Evolutionary conservation across 2,888 invertebrate species (phyloP), one percentile per base, ranked within the genome.

Genomic region (Pyrochroa serraticornis): DNA sequence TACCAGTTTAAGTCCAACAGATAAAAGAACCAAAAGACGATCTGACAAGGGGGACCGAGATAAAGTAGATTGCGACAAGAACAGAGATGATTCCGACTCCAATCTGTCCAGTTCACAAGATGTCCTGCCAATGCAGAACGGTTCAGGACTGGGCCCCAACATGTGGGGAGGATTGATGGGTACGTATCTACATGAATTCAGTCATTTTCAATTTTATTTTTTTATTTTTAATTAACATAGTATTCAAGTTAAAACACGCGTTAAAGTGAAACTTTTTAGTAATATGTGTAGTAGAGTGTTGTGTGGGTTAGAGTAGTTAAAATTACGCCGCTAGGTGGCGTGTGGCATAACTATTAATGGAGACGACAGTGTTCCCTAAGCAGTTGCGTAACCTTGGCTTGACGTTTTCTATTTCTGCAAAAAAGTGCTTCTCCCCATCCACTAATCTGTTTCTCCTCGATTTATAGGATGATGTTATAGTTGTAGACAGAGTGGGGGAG

Each of bases 91-190:
- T 71, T 78, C 77, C 44, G 80, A 82, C 65, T 81, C 78, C 13
- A 81, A 77, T 67, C 73, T 80, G 60, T 78, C 78, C 3, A 74
- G 75, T 10, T 63, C 71, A 8, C 72, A 75, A 49, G 75, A 75
- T 45, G 71, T 75, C n/a, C 56, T 75, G 9, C 62, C 71, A 0
- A 53, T 74, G 13, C 68, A 68, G 30, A 74, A 73, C 60, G 70
- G 71, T 5, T 62, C 73, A 50, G 62, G 68, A 7, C 43, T 75
- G 44, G 73, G 68, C 22, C 72, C 78, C 1, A 78, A 75, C 58
- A 72, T 79, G 71, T 79, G 79, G 78, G 70, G 77, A 36, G 74
- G 76, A 35, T 75, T 79, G 69, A 75, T 79, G 74, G 77, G 79
- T 66, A 63, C 53, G 62, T 48, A 5, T 31, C 9, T 13, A 7